Conservation (phyloP, 2,888 invertebrate species). For the Acanthococcus lagerstroemiae region DNA sequence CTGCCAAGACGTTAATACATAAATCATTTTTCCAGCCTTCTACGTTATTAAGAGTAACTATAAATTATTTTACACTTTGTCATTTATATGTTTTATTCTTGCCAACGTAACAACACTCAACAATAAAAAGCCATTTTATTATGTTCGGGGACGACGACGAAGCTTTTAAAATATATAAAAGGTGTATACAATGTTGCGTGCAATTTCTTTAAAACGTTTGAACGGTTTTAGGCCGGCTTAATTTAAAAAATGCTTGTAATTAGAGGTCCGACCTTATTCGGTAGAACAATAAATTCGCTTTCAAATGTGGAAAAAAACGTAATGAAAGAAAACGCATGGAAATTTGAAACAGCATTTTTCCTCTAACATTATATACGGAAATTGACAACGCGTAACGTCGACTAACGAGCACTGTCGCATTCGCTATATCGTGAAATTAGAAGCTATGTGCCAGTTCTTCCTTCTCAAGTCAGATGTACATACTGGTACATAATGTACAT, state of each 20-base stretch:
- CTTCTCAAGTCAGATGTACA: no score
- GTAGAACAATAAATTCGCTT: no score
- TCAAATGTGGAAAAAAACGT: no score
- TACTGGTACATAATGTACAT: no score
- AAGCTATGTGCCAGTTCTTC: no score
- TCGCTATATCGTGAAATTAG: no score
- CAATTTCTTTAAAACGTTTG: constrained; percentile 26
- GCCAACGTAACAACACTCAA: constrained; percentile 24
- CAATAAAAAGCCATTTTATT: constrained; percentile 28
- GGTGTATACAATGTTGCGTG: constrained; percentile 27
- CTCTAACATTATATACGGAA: no score
- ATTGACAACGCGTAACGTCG: no score
- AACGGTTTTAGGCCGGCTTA: constrained; percentile 15
- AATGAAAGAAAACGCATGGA: no score
- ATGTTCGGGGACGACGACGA: constrained; percentile 7
- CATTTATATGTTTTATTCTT: constrained; percentile 27
- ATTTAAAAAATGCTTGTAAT: constrained; percentile 13
- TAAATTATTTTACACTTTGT: constrained; percentile 30
- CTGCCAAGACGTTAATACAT: constrained; percentile 28
- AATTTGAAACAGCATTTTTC: no score
- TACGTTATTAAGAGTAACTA: constrained; percentile 28
- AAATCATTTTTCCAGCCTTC: constrained; percentile 29
- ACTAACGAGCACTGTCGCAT: no score
- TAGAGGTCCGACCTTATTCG: not conserved
- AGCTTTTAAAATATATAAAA: constrained; percentile 25